Percentiles rank a stretch among this genome's conserved stretches.
These are phyloP conservation scores for Pandion haliaetus DNA, from an alignment of 2,113 vertebrate genomes.

Conservation along the genomic window DNA sequence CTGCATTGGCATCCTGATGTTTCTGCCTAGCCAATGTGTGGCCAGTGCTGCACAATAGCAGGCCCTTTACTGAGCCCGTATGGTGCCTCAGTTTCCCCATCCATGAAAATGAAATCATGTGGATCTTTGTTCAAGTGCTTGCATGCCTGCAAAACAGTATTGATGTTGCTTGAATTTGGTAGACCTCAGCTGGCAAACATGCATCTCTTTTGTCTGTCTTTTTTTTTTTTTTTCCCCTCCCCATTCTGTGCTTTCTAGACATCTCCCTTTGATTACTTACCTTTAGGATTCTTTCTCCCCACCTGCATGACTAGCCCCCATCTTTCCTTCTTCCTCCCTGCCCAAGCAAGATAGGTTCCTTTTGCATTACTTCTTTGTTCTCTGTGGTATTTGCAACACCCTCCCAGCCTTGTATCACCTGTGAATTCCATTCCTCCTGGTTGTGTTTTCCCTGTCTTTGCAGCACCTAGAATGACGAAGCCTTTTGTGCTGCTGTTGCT, in stretches of 20 bases:
- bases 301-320: not conserved
- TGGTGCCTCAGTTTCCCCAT: not conserved
- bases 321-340: slow-evolving; percentile 10
- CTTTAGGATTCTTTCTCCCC: not conserved
- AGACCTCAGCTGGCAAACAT: not conserved
- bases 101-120: not conserved
- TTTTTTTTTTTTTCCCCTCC: not conserved
- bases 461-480: slow-evolving; percentile 36
- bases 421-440: slow-evolving; percentile 62
- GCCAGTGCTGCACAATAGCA: not conserved
- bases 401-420: slow-evolving; percentile 47
- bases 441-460: slow-evolving; percentile 47
- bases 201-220: not conserved
- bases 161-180: not conserved
- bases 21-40: not conserved
- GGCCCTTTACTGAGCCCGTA: not conserved
- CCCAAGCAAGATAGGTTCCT: slow-evolving; percentile 7
- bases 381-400: slow-evolving; percentile 52
- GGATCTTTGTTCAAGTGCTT: not conserved
- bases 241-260: not conserved
- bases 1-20: not conserved
- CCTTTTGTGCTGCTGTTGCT: slow-evolving; percentile 34
- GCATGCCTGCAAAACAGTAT: not conserved
- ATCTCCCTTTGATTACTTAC: not conserved
- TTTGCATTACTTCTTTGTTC: slow-evolving; percentile 59